Percentiles rank a stretch among this genome's conserved stretches.
These are phyloP conservation scores for Drosophila orena DNA, from an alignment of 1,140 invertebrate genomes.

Conservation along the genomic window DNA sequence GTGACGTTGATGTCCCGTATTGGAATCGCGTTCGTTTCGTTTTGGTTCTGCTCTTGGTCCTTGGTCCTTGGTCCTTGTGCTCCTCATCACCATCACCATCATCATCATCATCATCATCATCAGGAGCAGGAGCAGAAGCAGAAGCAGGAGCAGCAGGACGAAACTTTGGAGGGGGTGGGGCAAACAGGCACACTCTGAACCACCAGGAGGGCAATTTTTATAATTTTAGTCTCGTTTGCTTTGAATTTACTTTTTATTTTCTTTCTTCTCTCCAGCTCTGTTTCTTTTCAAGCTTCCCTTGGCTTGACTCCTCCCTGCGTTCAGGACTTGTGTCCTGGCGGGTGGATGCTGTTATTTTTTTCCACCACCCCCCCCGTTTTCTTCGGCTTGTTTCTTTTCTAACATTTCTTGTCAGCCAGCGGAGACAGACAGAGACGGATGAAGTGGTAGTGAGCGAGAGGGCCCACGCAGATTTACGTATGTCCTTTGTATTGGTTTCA, in stretches of 20 bases:
- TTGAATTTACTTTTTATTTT: slow-evolving; percentile 82
- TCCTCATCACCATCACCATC: slow-evolving; percentile 18
- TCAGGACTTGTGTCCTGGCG: slow-evolving; percentile 41
- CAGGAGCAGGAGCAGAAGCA: background rate
- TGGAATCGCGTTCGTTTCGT: slow-evolving; percentile 80
- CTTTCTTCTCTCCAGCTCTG: slow-evolving; percentile 15
- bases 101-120: slow-evolving; percentile 20
- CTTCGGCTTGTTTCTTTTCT: slow-evolving; percentile 56
- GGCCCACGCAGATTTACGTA: slow-evolving; percentile 62
- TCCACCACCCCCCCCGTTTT: background rate
- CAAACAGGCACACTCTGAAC: slow-evolving; percentile 62
- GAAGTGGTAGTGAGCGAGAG: background rate
- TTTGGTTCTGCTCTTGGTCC: slow-evolving; percentile 29
- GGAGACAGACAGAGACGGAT: slow-evolving; percentile 30
- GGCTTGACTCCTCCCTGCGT: slow-evolving; percentile 68
- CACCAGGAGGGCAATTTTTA: slow-evolving; percentile 84
- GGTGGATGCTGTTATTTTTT: slow-evolving; percentile 42
- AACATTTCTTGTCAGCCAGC: slow-evolving; percentile 65
- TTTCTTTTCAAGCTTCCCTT: slow-evolving; percentile 38
- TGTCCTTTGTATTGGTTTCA: slow-evolving; percentile 78
- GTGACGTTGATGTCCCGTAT: slow-evolving; percentile 83
- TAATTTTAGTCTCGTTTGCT: slow-evolving; percentile 84
- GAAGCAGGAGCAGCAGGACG: slow-evolving; percentile 13
- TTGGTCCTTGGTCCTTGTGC: slow-evolving; percentile 17
- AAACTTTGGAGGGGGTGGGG: slow-evolving; percentile 10